Conservation (phyloP, 2,888 invertebrate genomes). For the Branchipolynoe longqiensis region DNA sequence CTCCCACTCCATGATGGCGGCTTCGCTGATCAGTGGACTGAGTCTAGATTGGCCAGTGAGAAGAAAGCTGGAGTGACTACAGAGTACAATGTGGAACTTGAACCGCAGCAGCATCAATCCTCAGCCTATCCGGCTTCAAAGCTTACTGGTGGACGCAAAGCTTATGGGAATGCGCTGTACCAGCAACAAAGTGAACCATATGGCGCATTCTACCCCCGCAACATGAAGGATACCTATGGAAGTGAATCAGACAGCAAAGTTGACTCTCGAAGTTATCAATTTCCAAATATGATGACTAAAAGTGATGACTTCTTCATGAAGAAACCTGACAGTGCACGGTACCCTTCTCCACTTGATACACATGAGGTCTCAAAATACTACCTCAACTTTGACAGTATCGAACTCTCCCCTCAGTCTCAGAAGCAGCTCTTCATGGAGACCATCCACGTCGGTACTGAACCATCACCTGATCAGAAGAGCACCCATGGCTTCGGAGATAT, state of each 20-base stretch:
- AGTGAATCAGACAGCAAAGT: not conserved
- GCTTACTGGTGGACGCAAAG: no score
- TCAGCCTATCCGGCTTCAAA: no score
- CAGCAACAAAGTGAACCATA: not conserved
- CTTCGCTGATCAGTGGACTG: not conserved
- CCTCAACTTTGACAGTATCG: not conserved
- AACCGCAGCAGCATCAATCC: not conserved
- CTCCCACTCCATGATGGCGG: conserved; percentile 20
- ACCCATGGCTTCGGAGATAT: not conserved
- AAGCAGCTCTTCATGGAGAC: conserved; percentile 19
- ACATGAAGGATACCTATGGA: not conserved
- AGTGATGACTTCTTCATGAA: not conserved
- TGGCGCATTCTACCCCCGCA: not conserved
- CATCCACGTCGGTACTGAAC: not conserved
- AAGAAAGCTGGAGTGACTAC: not conserved
- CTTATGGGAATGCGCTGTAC: not conserved
- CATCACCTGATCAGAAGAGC: not conserved
- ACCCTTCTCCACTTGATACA: not conserved
- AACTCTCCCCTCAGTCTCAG: not conserved
- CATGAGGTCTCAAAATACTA: not conserved
- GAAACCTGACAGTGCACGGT: not conserved
- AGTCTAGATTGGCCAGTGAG: not conserved
- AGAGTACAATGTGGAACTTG: not conserved
- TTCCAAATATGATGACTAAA: not conserved
- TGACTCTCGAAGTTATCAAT: not conserved